Conservation (phyloP, 2,113 vertebrate species). For the Melanocharis versteri region DNA sequence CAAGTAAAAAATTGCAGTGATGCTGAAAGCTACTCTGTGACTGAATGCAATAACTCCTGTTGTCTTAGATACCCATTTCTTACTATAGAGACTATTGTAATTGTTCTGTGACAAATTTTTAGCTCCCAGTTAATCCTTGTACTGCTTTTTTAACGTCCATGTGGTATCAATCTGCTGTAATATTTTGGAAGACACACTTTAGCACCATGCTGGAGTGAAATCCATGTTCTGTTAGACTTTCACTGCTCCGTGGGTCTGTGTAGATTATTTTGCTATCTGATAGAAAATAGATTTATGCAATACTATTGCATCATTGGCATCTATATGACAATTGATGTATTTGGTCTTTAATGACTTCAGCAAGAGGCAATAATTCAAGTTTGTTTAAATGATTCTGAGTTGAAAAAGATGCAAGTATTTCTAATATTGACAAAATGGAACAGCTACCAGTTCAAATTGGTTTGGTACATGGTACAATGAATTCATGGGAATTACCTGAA, state of each 20-base stretch:
- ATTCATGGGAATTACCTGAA: background rate
- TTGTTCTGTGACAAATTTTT: background rate
- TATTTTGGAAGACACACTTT: background rate
- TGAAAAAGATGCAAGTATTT: background rate
- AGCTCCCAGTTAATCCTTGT: background rate
- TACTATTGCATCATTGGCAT: background rate
- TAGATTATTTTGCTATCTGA: background rate
- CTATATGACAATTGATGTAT: background rate
- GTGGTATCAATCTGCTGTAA: background rate
- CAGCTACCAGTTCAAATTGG: background rate
- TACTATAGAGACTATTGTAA: background rate
- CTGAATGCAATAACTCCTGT: background rate
- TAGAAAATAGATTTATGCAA: background rate
- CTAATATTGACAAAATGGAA: background rate
- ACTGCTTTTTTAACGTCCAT: fast-evolving
- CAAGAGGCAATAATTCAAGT: background rate
- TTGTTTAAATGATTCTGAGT: background rate
- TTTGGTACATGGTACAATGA: background rate
- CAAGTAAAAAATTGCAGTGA: background rate
- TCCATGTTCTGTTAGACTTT: background rate
- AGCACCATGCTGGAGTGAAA: background rate
- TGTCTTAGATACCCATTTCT: background rate
- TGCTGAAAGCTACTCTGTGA: background rate
- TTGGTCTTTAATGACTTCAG: background rate
- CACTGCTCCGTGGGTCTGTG: background rate